Conservation (phyloP, 2,797 vertebrate species). For the Myotis findleyi region DNA sequence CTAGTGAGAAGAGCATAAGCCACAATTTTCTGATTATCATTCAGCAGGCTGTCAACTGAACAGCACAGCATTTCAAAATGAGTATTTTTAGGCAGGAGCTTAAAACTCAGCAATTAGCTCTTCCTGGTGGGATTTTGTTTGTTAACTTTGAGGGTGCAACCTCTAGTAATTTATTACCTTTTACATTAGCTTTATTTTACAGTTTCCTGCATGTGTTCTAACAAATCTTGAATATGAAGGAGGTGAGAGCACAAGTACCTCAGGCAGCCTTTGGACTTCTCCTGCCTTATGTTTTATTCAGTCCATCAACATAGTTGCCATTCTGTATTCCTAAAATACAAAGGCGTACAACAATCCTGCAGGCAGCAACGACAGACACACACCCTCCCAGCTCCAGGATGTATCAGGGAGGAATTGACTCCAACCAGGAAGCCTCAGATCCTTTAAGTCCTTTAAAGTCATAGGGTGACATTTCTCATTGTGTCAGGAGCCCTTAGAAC, state of each 20-base stretch:
- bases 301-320: conserved; percentile 21
- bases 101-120: conserved; percentile 43
- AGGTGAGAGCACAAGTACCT: neutral
- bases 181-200: conserved; percentile 17
- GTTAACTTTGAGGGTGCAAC: neutral
- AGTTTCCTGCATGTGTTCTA: neutral
- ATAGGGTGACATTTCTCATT: conserved; percentile 65
- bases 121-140: conserved; percentile 13
- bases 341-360: neutral
- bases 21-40: neutral
- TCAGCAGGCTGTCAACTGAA: conserved; percentile 26
- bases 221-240: neutral
- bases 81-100: conserved; percentile 41
- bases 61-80: conserved; percentile 24
- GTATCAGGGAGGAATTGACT: conserved; percentile 46
- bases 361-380: neutral
- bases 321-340: conserved; percentile 26
- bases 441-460: conserved; percentile 69
- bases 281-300: conserved; percentile 54
- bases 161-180: neutral
- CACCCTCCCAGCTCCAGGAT: neutral
- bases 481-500: conserved; percentile 48
- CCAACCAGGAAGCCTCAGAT: conserved; percentile 38
- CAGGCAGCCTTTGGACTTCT: conserved; percentile 18
- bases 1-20: conserved; percentile 19